These are phyloP conservation scores for Trematomus bernacchii DNA, from an alignment of 2,797 vertebrate species.

Conservation along the genomic window DNA sequence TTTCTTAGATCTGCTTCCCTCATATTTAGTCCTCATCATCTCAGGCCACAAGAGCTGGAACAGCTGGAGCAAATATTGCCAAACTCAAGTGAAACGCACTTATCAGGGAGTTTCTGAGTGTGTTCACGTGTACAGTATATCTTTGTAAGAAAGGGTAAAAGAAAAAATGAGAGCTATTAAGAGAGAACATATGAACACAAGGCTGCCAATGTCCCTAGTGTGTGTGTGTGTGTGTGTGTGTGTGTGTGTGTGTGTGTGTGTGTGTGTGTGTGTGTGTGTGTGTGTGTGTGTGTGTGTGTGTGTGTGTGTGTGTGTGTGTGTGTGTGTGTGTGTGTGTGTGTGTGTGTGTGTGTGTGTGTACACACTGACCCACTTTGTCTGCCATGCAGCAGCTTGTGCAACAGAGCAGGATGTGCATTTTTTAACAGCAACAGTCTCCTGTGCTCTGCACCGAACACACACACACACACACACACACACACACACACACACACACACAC, in stretches of 20 bases:
- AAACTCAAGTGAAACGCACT: conserved; percentile 40
- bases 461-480: background rate
- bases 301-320: conserved; percentile 24
- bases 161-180: conserved; percentile 34
- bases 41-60: conserved; percentile 50
- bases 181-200: conserved; percentile 47
- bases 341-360: conserved; percentile 28
- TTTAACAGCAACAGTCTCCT: conserved; percentile 77
- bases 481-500: too few species aligned
- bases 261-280: conserved; percentile 29
- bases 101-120: conserved; percentile 34
- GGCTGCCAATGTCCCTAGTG: conserved; percentile 31
- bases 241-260: conserved; percentile 24
- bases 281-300: conserved; percentile 23
- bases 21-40: background rate
- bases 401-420: conserved; percentile 82
- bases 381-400: conserved; percentile 82
- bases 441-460: conserved; percentile 51
- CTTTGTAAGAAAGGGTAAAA: background rate
- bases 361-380: conserved; percentile 85
- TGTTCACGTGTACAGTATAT: conserved; percentile 2
- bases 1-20: conserved; percentile 28
- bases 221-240: conserved; percentile 16
- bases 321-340: conserved; percentile 27
- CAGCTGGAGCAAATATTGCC: conserved; percentile 66